phyloP scores from a whole-genome alignment of 1,140 invertebrate species.

The Drosophila mauritiana region DNA sequence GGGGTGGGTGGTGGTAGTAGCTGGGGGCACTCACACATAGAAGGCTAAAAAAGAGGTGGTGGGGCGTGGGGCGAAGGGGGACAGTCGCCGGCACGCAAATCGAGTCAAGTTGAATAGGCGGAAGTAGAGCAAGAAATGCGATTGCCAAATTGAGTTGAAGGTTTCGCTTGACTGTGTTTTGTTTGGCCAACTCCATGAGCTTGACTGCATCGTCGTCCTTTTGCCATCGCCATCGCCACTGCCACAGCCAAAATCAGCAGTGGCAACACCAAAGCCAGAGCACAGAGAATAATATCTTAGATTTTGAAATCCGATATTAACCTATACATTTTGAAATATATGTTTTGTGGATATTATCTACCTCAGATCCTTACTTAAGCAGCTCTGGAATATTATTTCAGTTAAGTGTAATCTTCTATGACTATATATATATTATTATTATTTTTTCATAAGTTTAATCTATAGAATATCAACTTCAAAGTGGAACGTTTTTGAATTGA shows the following conservation, averaged over 20 bases:
- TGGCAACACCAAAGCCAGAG: slow-evolving; percentile 20
- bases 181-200: slow-evolving; percentile 74
- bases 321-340: too few species aligned
- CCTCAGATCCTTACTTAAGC: not conserved
- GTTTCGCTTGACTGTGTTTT: slow-evolving; percentile 83
- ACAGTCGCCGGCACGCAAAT: slow-evolving; percentile 75
- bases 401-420: not conserved
- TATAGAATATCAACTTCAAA: not conserved
- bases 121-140: slow-evolving; percentile 83
- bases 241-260: slow-evolving; percentile 16
- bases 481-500: not conserved
- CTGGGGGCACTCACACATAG: slow-evolving; percentile 9
- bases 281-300: slow-evolving; percentile 14
- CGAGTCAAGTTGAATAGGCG: slow-evolving; percentile 83
- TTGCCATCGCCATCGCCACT: slow-evolving; percentile 47
- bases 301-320: too few species aligned
- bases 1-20: too few species aligned
- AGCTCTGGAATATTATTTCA: not conserved
- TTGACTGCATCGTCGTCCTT: slow-evolving; percentile 52
- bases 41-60: too few species aligned
- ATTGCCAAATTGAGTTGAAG: slow-evolving; percentile 83
- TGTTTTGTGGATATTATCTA: too few species aligned
- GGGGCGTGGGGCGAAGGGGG: not conserved
- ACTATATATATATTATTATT: not conserved
- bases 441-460: too few species aligned